Evolutionary conservation across 2,797 vertebrate genomes (phyloP).

Genomic region (Pantherophis alleghaniensis): DNA sequence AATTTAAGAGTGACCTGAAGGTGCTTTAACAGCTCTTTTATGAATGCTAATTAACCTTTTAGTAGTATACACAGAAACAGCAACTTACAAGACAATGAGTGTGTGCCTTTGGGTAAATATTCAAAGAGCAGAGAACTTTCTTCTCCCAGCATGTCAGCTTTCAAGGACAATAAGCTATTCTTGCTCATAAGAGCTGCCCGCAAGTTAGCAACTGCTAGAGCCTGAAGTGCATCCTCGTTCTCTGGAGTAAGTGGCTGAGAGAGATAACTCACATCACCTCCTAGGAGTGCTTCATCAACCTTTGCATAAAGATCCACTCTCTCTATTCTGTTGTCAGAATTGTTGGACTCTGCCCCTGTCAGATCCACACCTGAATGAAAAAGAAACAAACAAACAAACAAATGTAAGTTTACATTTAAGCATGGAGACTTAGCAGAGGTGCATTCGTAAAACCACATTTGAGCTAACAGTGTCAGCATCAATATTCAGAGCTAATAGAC

Average conservation of each 20-base stretch:
- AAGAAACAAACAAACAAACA: background rate
- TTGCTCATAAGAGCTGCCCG: slow-evolving; percentile 96
- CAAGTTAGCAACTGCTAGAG: slow-evolving; percentile 88
- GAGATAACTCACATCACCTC: slow-evolving; percentile 80
- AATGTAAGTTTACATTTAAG: background rate
- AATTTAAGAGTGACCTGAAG: accelerated
- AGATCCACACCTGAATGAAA: slow-evolving; percentile 78
- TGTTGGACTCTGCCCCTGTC: slow-evolving; percentile 80
- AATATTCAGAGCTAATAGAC: background rate
- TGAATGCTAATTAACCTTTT: background rate
- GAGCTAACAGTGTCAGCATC: background rate
- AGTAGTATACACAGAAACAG: slow-evolving; percentile 35
- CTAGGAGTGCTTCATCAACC: slow-evolving; percentile 82
- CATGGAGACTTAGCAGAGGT: accelerated
- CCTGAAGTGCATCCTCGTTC: slow-evolving; percentile 82
- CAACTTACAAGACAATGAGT: slow-evolving; percentile 93
- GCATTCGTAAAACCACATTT: accelerated
- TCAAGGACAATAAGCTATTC: slow-evolving; percentile 95
- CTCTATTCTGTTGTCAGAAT: slow-evolving; percentile 85
- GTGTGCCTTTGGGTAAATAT: slow-evolving; percentile 93
- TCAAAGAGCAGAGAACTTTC: slow-evolving; percentile 92
- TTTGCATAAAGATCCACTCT: slow-evolving; percentile 82
- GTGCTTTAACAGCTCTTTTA: background rate
- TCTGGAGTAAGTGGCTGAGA: slow-evolving; percentile 76
- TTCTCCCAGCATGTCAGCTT: slow-evolving; percentile 90